Evolutionary conservation across 2,113 vertebrate species (phyloP), one percentile per base, ranked within the genome.

Genomic region (Centropristis striata): DNA sequence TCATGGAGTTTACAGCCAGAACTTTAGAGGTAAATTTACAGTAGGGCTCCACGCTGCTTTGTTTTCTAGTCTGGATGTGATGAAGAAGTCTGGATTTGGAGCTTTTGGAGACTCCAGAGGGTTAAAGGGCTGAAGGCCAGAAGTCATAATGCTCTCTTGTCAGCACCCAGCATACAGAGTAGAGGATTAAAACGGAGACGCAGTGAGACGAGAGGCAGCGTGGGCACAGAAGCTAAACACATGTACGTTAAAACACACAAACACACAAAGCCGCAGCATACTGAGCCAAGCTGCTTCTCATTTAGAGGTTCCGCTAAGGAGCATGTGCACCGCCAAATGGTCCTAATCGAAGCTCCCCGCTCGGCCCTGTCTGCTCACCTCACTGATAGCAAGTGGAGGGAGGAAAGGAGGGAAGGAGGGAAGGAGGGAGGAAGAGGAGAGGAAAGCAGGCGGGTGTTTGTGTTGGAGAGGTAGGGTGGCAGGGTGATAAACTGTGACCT

Each of bases 261-360:
- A 84, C 78, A 73, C 21, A 72, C 71, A 74, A n/a, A n/a, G 42
- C 55, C 21, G n/a, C 71, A 44, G 50, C 53, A 78, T 49, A 74
- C 76, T 57, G 64, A 74, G 37, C 28, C 72, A 92, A 86, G 94
- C 91, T 95, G 95, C 94, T 96, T 96, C 95, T 95, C 94, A 96
- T 97, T 97, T 96, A 83, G 73, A 95, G 83, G 70, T 79, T 87
- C 86, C 75, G 72, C 85, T 86, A 71, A 63, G 42, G 70, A 89
- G 63, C 81, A 72, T 76, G 76, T 68, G 80, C 76, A 63, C 71
- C 61, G 44, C 71, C 80, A 78, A 87, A 81, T 71, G 76, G 81
- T 89, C 80, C 63, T 67, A 71, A 86, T 83, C 73, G 75, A 89
- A 80, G 71, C 76, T 70, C 74, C 75, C 86, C 58, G 81, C 80